Conservation (phyloP, 64 coral and sea anemone genomes). For the Montipora foliosa region DNA sequence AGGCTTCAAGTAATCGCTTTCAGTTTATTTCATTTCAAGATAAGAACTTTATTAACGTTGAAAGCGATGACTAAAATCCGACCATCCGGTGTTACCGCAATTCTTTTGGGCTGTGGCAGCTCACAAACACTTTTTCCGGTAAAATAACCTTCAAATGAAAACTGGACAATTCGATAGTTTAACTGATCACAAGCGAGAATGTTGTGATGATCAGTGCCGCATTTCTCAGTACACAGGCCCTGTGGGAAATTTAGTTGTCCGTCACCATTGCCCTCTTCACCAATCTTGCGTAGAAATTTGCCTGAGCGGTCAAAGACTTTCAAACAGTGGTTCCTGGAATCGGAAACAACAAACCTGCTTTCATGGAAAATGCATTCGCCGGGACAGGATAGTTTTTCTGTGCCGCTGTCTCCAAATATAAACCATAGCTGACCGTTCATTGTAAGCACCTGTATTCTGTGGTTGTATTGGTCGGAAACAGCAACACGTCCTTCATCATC, state of each 20-base stretch:
- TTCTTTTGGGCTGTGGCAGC: not conserved
- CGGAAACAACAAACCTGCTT: conserved; percentile 41
- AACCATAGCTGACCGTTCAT: not conserved
- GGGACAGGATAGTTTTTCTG: not conserved
- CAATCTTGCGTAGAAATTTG: conserved; percentile 46
- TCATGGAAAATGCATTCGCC: not conserved
- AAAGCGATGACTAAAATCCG: not conserved
- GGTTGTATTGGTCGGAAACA: not conserved
- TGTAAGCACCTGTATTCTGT: conserved; percentile 37
- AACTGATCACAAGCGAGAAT: conserved; percentile 29
- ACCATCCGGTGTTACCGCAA: not conserved
- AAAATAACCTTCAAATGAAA: conserved; percentile 5
- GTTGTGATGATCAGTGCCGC: not conserved
- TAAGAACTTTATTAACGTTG: not conserved
- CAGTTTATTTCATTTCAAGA: not conserved
- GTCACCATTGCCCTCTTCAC: not conserved
- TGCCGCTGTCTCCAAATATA: not conserved
- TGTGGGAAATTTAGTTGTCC: conserved; percentile 14
- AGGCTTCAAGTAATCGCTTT: too few species aligned
- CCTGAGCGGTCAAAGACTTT: conserved; percentile 54
- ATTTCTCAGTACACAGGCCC: conserved; percentile 46
- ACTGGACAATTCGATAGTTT: not conserved
- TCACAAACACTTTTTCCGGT: not conserved
- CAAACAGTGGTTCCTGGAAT: conserved; percentile 27
- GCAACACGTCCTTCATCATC: conserved; percentile 8